phyloP scores from a whole-genome alignment of 1,140 invertebrate genomes.

The Micrasema minimum region DNA sequence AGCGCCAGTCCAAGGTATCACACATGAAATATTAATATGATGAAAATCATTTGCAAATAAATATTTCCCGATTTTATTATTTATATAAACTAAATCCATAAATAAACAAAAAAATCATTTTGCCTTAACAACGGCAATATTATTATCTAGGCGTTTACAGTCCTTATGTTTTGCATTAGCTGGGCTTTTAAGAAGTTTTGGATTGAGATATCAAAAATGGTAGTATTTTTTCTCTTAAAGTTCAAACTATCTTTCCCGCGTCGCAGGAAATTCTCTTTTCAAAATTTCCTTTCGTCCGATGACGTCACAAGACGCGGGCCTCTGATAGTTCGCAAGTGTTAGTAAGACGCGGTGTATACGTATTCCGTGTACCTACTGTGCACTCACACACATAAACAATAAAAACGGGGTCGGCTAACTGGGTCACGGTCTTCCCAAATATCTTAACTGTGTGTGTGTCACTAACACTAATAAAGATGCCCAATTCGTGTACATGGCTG shows the following conservation, averaged over 20 bases:
- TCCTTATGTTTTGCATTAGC: too few relatives aligned
- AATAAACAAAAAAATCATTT: too few relatives aligned
- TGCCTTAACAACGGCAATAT: too few relatives aligned
- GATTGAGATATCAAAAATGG: neutral
- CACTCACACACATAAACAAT: neutral
- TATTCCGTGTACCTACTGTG: too few relatives aligned
- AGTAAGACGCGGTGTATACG: neutral
- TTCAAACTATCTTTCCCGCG: neutral
- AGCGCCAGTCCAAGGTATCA: neutral
- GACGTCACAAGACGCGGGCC: neutral
- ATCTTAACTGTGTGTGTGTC: conserved; percentile 26
- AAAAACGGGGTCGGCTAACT: conserved; percentile 36
- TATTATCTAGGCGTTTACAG: too few relatives aligned
- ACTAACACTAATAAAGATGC: too few relatives aligned
- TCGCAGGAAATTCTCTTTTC: too few relatives aligned
- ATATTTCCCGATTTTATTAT: too few relatives aligned
- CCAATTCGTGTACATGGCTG: too few relatives aligned
- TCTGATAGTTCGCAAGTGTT: neutral
- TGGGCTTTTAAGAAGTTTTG: too few relatives aligned
- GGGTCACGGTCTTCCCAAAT: conserved; percentile 50
- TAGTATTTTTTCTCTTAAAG: neutral
- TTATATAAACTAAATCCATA: too few relatives aligned
- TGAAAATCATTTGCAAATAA: neutral
- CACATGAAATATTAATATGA: too few relatives aligned
- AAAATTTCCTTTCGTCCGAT: neutral